Conservation (phyloP, 1,140 invertebrate genomes). For the Grapholita molesta region DNA sequence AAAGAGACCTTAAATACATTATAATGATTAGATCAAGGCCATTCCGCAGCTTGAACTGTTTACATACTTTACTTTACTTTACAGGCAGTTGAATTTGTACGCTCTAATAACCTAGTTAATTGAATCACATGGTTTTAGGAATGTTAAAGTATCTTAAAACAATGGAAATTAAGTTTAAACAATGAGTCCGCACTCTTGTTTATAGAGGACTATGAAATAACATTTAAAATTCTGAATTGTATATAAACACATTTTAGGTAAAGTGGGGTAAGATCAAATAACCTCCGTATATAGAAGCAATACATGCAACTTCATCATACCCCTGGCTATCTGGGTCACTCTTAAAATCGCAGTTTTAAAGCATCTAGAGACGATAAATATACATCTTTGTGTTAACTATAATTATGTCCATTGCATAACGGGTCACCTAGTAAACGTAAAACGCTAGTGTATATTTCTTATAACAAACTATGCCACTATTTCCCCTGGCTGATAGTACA, state of each 20-base stretch:
- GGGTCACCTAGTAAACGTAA: too few species aligned
- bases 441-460: too few species aligned
- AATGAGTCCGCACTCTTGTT: background rate
- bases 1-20: background rate
- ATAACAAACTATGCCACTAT: too few species aligned
- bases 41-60: background rate
- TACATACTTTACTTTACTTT: background rate
- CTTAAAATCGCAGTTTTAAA: too few species aligned
- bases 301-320: too few species aligned
- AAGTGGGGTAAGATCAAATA: too few species aligned
- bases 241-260: background rate
- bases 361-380: too few species aligned
- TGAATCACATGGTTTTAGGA: conserved; percentile 7
- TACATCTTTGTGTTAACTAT: too few species aligned
- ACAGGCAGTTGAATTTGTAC: background rate
- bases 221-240: background rate
- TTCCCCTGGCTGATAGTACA: too few species aligned
- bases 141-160: conserved; percentile 11
- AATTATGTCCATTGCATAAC: too few species aligned
- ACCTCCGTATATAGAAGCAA: too few species aligned
- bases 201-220: background rate
- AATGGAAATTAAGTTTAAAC: background rate
- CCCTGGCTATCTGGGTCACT: too few species aligned
- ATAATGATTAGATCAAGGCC: background rate
- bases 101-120: background rate